phyloP scores from a whole-genome alignment of 2,797 vertebrate species.

The Lacerta agilis region DNA sequence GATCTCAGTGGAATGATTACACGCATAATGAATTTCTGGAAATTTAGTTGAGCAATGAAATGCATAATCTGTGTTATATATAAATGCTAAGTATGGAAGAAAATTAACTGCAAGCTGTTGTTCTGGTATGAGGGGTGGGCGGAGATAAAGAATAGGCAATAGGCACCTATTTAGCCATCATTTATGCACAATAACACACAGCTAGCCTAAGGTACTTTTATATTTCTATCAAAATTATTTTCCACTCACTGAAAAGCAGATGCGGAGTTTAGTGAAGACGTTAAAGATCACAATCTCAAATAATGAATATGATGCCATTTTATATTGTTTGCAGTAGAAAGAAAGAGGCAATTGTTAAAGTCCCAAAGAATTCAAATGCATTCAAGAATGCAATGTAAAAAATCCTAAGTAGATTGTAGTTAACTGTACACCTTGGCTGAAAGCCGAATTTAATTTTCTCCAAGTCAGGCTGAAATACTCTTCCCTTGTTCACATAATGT shows the following conservation, averaged over 20 bases:
- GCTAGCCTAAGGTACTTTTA: not conserved
- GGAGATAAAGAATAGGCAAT: too few relatives aligned
- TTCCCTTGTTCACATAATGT: conserved; percentile 31
- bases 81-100: conserved; percentile 6
- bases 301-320: not conserved
- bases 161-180: not conserved
- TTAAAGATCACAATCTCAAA: not conserved
- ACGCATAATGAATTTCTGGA: not conserved
- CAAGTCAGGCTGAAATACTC: conserved; percentile 46
- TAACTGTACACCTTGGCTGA: conserved; percentile 37
- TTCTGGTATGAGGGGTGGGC: not conserved
- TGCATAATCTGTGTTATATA: not conserved
- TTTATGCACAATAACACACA: not conserved
- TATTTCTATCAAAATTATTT: not conserved
- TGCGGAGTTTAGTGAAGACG: not conserved
- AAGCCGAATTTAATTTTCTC: conserved; percentile 51
- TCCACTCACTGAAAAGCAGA: not conserved
- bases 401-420: conserved; percentile 1
- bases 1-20: accelerated
- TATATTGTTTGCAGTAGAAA: not conserved
- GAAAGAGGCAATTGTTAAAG: not conserved
- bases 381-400: not conserved
- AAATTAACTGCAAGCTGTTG: not conserved
- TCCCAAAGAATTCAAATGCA: not conserved
- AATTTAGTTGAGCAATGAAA: not conserved